Conservation (phyloP, 1,140 invertebrate genomes). For the Apocrypta bakeri region DNA sequence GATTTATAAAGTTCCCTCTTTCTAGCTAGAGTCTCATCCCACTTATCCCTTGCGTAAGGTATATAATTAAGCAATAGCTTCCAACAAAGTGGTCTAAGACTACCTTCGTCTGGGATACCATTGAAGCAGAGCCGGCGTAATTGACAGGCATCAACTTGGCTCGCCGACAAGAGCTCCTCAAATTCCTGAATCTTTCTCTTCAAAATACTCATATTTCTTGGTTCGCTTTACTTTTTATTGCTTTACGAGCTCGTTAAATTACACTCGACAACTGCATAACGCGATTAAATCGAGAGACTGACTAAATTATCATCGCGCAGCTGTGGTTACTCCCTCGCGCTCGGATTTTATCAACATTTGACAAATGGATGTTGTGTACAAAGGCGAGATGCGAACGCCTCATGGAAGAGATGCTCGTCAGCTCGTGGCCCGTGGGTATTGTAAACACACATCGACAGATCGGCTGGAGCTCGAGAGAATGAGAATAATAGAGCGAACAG, state of each 20-base stretch:
- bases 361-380: background rate
- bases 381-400: background rate
- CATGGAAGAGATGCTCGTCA: background rate
- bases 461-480: no score
- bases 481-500: no score
- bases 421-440: background rate
- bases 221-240: background rate
- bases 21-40: constrained; percentile 79
- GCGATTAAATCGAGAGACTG: background rate
- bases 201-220: constrained; percentile 52
- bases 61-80: constrained; percentile 89
- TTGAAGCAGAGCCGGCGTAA: constrained; percentile 84
- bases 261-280: background rate
- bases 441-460: background rate
- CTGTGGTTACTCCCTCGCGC: background rate
- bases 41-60: constrained; percentile 78
- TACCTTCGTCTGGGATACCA: constrained; percentile 90
- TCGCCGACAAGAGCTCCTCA: constrained; percentile 79
- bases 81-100: constrained; percentile 86
- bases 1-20: constrained; percentile 87
- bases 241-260: background rate
- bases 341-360: background rate
- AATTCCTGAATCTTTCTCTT: constrained; percentile 80
- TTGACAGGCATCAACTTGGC: constrained; percentile 80
- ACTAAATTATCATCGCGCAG: background rate